Conservation (phyloP, 2,888 invertebrate species). For the Elegia similella region DNA sequence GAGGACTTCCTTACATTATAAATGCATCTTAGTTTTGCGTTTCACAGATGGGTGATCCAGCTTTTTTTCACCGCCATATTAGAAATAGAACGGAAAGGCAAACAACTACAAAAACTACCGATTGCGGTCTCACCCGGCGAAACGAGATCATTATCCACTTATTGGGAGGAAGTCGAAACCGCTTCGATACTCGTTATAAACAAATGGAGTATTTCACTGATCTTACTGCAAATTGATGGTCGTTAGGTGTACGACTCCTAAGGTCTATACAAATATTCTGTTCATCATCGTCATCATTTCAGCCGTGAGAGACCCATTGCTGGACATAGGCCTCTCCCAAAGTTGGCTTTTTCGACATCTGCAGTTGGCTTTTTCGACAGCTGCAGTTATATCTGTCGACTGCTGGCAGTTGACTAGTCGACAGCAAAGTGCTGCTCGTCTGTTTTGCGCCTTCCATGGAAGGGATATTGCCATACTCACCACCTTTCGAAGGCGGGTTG, state of each 20-base stretch:
- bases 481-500: no score
- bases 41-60: neutral
- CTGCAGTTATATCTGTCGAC: no score
- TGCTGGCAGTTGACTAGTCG: no score
- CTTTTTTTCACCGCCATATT: slow-evolving; percentile 26
- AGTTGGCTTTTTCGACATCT: no score
- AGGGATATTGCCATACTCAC: no score
- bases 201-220: slow-evolving; percentile 45
- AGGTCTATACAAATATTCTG: neutral
- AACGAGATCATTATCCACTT: slow-evolving; percentile 74
- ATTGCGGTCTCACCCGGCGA: slow-evolving; percentile 53
- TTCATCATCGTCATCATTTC: no score
- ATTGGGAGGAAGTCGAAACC: slow-evolving; percentile 71
- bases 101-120: slow-evolving; percentile 50
- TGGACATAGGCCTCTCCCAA: no score
- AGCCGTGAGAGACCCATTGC: no score
- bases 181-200: slow-evolving; percentile 53
- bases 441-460: no score
- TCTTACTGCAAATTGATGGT: slow-evolving; percentile 22
- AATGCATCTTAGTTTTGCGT: neutral
- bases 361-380: no score
- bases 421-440: no score
- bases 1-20: no score
- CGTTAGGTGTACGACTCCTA: slow-evolving; percentile 3
- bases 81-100: slow-evolving; percentile 53